Conservation (phyloP, 2,797 vertebrate genomes). For the Micromesistius poutassou region DNA sequence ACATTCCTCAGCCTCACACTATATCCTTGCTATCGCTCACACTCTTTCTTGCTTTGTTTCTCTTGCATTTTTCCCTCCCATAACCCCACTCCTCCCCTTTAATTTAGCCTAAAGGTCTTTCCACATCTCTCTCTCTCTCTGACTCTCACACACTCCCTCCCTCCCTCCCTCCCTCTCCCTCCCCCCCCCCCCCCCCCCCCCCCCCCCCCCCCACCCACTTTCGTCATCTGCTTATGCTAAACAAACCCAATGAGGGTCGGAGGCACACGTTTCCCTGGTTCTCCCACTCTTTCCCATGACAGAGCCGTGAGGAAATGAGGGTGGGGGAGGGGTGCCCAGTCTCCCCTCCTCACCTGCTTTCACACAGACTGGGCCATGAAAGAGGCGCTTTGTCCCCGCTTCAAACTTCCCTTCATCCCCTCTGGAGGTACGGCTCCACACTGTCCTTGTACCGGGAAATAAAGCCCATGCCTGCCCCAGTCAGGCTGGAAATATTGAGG, state of each 20-base stretch:
- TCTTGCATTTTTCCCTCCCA: background rate
- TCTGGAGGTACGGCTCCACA: constrained; percentile 50
- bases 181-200: background rate
- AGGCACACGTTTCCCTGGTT: background rate
- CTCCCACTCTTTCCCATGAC: constrained; percentile 47
- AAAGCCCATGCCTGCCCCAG: background rate
- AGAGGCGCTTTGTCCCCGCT: constrained; percentile 60
- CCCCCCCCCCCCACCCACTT: background rate
- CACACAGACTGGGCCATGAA: constrained; percentile 48
- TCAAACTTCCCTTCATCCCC: constrained; percentile 50
- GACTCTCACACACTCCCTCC: background rate
- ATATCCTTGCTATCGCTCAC: background rate
- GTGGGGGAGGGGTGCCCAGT: constrained; percentile 45
- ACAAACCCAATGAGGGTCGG: background rate
- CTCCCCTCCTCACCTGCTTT: constrained; percentile 58
- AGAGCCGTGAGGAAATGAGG: constrained; percentile 20
- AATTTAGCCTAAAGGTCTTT: too few species aligned
- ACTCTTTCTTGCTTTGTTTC: constrained; percentile 7
- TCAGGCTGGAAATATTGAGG: background rate
- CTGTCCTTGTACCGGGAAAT: constrained; percentile 33
- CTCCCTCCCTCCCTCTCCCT: background rate
- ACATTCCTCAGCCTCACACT: background rate
- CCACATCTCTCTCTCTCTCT: background rate
- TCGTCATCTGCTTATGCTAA: background rate
- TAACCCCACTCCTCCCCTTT: too few species aligned